A percentile compares a stretch with the other conserved stretches of the same genome.
phyloP scores from a whole-genome alignment of 23 tunicate genomes.

The Ciona savignyi region DNA sequence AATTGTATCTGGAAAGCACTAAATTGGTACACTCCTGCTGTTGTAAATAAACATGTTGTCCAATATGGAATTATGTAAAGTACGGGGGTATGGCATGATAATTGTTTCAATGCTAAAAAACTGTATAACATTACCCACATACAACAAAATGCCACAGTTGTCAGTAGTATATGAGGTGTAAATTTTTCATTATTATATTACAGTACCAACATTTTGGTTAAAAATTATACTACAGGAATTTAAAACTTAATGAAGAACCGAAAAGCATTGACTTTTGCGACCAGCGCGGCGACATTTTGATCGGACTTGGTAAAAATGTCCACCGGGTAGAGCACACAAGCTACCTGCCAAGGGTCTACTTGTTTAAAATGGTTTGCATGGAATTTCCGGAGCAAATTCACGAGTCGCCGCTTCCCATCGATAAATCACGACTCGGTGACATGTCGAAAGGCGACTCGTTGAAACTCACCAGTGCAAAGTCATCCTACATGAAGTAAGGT shows the following conservation, averaged over 20 bases:
- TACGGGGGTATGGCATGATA: too few species aligned
- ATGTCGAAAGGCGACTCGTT: constrained; percentile 3
- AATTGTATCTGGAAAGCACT: too few species aligned
- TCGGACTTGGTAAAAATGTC: constrained; percentile 48
- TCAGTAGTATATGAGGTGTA: too few species aligned
- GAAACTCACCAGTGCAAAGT: constrained; percentile 52
- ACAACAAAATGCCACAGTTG: too few species aligned
- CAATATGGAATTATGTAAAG: too few species aligned
- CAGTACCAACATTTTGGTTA: too few species aligned
- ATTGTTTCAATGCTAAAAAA: too few species aligned
- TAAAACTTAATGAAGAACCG: constrained; percentile 81
- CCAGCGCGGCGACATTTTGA: constrained; percentile 63
- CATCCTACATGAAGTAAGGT: constrained; percentile 58
- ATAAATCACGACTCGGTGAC: constrained; percentile 6
- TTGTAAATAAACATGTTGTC: too few species aligned
- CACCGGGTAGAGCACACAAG: constrained; percentile 56
- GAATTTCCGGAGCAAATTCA: constrained; percentile 27
- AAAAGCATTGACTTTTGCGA: constrained; percentile 67
- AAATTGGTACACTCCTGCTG: too few species aligned
- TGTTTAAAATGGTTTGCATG: constrained; percentile 81
- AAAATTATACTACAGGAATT: constrained; percentile 9
- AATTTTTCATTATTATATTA: too few species aligned
- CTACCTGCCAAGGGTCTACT: constrained; percentile 53
- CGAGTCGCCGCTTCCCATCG: constrained; percentile 35
- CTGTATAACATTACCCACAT: too few species aligned